Conservation (phyloP, 2,888 invertebrate genomes). For the Stenchaetothrips biformis region DNA sequence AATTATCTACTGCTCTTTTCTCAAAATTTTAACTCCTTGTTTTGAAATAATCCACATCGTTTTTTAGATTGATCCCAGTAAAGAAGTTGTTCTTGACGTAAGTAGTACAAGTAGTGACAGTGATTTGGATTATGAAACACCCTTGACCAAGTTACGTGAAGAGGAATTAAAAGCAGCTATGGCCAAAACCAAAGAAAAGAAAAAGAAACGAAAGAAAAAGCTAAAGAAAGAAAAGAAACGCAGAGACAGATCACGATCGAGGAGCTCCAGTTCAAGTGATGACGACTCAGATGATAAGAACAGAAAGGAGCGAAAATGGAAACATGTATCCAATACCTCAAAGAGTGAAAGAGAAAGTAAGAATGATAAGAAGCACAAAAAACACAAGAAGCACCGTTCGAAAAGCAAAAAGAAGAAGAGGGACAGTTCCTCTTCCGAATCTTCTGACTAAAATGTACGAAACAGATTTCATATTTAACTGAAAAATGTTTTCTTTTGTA, state of each 20-base stretch:
- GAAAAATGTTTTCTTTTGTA: no score
- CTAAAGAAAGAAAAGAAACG: slow-evolving; percentile 39
- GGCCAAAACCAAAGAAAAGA: slow-evolving; percentile 57
- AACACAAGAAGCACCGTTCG: slow-evolving; percentile 43
- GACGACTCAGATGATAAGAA: slow-evolving; percentile 40
- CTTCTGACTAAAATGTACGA: background rate
- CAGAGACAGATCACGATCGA: slow-evolving; percentile 46
- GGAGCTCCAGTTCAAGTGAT: slow-evolving; percentile 41
- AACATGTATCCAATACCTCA: slow-evolving; percentile 34
- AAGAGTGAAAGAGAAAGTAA: slow-evolving; percentile 34
- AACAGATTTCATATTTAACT: no score
- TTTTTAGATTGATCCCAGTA: slow-evolving; percentile 69
- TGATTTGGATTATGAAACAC: slow-evolving; percentile 74
- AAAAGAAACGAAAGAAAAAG: slow-evolving; percentile 51
- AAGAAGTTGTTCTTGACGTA: slow-evolving; percentile 87
- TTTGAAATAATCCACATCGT: slow-evolving; percentile 44
- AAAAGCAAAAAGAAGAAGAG: slow-evolving; percentile 46
- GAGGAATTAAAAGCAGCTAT: slow-evolving; percentile 69
- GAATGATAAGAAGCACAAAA: slow-evolving; percentile 22
- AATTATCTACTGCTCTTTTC: slow-evolving; percentile 4
- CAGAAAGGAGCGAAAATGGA: slow-evolving; percentile 40
- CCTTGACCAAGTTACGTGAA: slow-evolving; percentile 72
- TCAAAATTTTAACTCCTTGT: no score
- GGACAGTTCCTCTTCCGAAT: slow-evolving; percentile 38
- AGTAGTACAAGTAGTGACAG: slow-evolving; percentile 92